phyloP scores from a whole-genome alignment of 2,797 vertebrate species.

The Cuculus canorus region DNA sequence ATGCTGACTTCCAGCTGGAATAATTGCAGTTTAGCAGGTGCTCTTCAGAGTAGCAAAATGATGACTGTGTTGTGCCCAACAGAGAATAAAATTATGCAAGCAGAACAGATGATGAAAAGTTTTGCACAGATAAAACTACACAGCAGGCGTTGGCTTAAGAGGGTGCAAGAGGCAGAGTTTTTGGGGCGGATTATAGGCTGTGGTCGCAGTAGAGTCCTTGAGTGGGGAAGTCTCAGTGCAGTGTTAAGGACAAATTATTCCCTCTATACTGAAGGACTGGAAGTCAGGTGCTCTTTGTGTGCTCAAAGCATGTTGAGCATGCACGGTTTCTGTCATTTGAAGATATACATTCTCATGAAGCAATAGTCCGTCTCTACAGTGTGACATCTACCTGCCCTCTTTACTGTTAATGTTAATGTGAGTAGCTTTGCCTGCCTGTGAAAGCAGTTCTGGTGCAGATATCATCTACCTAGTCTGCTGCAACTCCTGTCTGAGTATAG shows the following conservation, averaged over 20 bases:
- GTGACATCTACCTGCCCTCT: background rate
- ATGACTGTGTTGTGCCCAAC: background rate
- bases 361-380: background rate
- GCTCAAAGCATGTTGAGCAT: background rate
- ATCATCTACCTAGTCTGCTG: background rate
- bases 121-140: background rate
- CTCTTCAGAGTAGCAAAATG: constrained; percentile 25
- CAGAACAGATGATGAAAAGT: background rate
- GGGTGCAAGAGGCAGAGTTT: background rate
- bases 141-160: background rate
- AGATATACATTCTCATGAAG: accelerated
- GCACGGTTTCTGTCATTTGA: background rate
- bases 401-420: background rate
- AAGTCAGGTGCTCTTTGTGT: background rate
- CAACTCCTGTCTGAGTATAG: background rate
- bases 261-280: background rate
- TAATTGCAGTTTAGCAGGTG: constrained; percentile 50
- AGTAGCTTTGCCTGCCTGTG: background rate
- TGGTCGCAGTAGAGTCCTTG: background rate
- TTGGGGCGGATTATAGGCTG: background rate
- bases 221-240: background rate
- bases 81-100: constrained; percentile 24
- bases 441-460: background rate
- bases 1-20: constrained; percentile 25
- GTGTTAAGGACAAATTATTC: background rate